phyloP scores from a whole-genome alignment of 2,113 vertebrate genomes.

The Euleptes europaea region DNA sequence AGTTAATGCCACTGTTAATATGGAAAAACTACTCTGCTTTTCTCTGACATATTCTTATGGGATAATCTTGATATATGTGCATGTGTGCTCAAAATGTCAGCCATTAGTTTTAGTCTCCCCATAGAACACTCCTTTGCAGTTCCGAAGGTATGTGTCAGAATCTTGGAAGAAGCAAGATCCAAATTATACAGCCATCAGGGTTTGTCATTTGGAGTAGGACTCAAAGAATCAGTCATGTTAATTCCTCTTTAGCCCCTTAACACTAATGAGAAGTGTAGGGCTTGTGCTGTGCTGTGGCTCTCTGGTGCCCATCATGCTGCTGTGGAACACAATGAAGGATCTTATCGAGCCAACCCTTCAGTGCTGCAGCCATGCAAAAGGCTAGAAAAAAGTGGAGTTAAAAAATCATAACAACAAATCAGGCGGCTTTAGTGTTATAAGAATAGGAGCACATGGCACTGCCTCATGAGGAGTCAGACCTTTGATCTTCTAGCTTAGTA shows the following conservation, averaged over 20 bases:
- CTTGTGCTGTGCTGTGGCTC: background rate
- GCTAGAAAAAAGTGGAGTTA: background rate
- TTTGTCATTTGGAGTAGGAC: constrained; percentile 49
- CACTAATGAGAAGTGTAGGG: constrained; percentile 32
- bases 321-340: background rate
- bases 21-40: constrained; percentile 76
- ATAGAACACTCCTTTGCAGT: constrained; percentile 64
- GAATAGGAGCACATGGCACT: background rate
- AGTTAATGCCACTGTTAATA: constrained; percentile 81
- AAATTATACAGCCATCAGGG: constrained; percentile 24
- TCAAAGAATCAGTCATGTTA: constrained; percentile 50
- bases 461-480: too few species aligned
- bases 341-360: constrained; percentile 10
- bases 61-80: constrained; percentile 78
- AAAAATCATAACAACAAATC: background rate
- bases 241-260: constrained; percentile 34
- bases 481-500: too few species aligned
- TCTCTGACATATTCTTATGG: constrained; percentile 74
- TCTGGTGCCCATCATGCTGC: background rate
- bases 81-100: constrained; percentile 79
- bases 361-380: constrained; percentile 16
- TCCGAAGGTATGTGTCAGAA: constrained; percentile 48
- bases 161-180: constrained; percentile 59
- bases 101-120: constrained; percentile 73
- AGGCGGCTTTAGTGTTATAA: background rate